A percentile compares a stretch with the other conserved stretches of the same genome.
These are phyloP conservation scores for Drosophila lutescens DNA, from an alignment of 2,888 invertebrate genomes.

Conservation along the genomic window DNA sequence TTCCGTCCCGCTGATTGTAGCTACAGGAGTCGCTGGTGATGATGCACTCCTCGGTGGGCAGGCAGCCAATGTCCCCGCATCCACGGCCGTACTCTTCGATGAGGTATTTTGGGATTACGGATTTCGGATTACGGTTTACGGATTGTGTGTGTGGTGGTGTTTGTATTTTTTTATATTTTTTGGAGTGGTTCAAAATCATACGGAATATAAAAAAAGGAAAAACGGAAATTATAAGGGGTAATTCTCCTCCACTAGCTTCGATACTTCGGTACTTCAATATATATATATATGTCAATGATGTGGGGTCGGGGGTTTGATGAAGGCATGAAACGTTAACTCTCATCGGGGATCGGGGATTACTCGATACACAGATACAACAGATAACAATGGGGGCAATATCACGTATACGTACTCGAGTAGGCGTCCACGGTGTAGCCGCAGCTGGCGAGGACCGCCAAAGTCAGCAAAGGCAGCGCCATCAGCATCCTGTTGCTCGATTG, in stretches of 20 bases:
- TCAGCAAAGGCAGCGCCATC: conserved; percentile 23
- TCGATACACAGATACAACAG: conserved; percentile 1
- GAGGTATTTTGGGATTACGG: conserved; percentile 1
- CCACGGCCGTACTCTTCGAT: conserved; percentile 90
- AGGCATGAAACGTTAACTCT: conserved; percentile 15
- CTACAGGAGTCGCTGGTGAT: conserved; percentile 88
- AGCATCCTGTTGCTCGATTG: conserved; percentile 40
- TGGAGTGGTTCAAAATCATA: conserved; percentile 20
- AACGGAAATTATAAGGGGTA: conserved; percentile 20
- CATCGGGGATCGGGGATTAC: conserved; percentile 7
- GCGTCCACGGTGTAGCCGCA: conserved; percentile 79
- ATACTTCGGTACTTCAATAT: no score
- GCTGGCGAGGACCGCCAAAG: conserved; percentile 48
- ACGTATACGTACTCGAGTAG: conserved; percentile 83
- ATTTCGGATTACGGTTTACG: not conserved
- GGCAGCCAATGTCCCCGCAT: conserved; percentile 91
- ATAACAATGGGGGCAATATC: conserved; percentile 13
- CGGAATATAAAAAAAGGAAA: conserved; percentile 9
- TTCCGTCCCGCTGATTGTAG: conserved; percentile 86
- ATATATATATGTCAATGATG: conserved; percentile 20
- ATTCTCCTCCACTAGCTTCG: conserved; percentile 9
- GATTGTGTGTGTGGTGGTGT: conserved; percentile 8
- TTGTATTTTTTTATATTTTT: not conserved
- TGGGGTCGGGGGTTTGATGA: conserved; percentile 27
- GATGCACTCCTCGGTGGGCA: conserved; percentile 89